A percentile compares a stretch with the other conserved stretches of the same genome.
phyloP scores from a whole-genome alignment of 2,888 invertebrate species.

The Adelphocoris suturalis region DNA sequence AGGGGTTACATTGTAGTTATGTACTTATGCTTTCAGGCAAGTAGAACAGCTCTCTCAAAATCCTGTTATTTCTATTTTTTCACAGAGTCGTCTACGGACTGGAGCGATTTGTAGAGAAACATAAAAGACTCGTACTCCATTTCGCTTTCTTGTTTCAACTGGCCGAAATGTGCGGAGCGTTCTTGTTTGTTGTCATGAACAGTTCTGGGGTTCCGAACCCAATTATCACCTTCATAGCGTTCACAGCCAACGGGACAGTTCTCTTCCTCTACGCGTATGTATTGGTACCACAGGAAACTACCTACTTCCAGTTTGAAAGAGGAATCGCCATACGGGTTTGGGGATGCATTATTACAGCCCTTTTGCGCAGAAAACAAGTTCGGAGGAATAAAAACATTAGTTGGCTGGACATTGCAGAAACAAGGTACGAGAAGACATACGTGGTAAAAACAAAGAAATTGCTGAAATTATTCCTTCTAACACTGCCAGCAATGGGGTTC shows the following conservation, averaged over 20 bases:
- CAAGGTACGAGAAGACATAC: not conserved
- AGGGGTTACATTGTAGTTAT: too few species aligned
- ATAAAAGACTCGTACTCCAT: not conserved
- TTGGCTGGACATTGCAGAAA: conserved; percentile 39
- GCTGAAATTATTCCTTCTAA: not conserved
- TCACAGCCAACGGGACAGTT: not conserved
- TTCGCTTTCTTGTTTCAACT: not conserved
- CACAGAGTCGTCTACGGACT: conserved; percentile 28
- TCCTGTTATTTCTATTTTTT: not conserved
- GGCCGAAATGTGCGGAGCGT: not conserved
- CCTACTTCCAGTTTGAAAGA: not conserved
- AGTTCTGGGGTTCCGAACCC: not conserved
- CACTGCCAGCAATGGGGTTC: conserved; percentile 19
- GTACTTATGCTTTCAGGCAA: too few species aligned
- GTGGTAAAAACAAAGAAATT: not conserved
- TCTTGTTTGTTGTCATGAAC: not conserved
- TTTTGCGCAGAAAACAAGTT: not conserved
- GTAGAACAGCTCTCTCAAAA: too few species aligned
- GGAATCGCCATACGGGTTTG: not conserved
- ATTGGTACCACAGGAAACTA: not conserved
- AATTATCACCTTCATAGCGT: conserved; percentile 10
- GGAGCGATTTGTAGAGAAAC: not conserved
- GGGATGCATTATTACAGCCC: conserved; percentile 5
- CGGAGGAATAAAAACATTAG: not conserved
- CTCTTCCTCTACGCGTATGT: conserved; percentile 19